A percentile compares a stretch with the other conserved stretches of the same genome.
phyloP scores from a whole-genome alignment of 2,797 vertebrate species.

The Peromyscus aztecus region DNA sequence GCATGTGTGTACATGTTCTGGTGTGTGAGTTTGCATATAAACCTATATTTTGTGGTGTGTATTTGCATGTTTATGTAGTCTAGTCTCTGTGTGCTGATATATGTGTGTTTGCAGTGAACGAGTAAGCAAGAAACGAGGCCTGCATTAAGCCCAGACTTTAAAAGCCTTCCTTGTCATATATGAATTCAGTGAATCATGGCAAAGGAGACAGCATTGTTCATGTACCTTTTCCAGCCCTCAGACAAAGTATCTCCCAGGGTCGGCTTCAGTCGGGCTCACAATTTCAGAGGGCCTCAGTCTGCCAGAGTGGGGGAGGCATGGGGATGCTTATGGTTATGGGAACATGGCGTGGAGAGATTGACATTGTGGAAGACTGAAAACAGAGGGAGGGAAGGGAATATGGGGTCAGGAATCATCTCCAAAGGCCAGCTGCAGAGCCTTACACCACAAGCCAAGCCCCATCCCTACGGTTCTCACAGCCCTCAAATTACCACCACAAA shows the following conservation, averaged over 20 bases:
- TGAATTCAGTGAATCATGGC: neutral
- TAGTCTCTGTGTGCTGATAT: neutral
- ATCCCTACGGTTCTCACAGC: neutral
- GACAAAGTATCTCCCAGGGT: neutral
- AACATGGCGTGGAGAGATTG: neutral
- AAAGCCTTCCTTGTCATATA: neutral
- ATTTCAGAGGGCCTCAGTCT: neutral
- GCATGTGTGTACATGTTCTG: neutral
- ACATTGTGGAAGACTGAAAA: neutral
- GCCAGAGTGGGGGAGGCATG: neutral
- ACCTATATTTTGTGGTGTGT: neutral
- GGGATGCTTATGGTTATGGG: neutral
- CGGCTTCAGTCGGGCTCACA: neutral
- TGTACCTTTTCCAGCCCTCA: neutral
- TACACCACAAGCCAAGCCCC: neutral
- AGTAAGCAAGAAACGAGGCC: neutral
- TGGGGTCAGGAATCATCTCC: neutral
- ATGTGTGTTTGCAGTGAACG: neutral
- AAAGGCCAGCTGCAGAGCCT: neutral
- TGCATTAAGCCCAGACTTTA: constrained; percentile 6
- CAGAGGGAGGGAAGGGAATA: neutral
- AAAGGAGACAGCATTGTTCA: neutral
- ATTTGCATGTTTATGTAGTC: neutral
- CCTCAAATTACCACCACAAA: neutral
- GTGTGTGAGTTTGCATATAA: neutral